These are phyloP conservation scores for Anoplius nigerrimus DNA, from an alignment of 2,888 invertebrate species.

Conservation along the genomic window DNA sequence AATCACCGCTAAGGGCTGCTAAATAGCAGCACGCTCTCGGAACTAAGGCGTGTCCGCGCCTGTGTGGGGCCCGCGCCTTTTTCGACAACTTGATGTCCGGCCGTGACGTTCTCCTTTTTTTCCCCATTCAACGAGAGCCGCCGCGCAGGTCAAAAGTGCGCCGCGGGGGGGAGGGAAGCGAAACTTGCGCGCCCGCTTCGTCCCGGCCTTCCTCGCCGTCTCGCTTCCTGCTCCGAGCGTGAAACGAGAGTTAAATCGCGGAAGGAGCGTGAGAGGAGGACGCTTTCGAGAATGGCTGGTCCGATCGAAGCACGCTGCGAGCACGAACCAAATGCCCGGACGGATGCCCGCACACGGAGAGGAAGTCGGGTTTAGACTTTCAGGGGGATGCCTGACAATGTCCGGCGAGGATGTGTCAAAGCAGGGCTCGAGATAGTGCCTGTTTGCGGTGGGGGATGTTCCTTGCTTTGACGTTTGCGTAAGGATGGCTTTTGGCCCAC, in stretches of 20 bases:
- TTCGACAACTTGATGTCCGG: slow-evolving; percentile 41
- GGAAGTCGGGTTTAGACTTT: too few relatives aligned
- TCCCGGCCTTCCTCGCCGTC: neutral
- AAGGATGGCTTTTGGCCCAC: too few relatives aligned
- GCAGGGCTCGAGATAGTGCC: too few relatives aligned
- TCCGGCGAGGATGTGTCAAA: too few relatives aligned
- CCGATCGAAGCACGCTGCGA: too few relatives aligned
- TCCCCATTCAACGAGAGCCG: slow-evolving; percentile 12
- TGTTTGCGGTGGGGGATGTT: too few relatives aligned
- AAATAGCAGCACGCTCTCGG: slow-evolving; percentile 64
- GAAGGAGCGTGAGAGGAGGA: neutral
- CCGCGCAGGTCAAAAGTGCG: slow-evolving; percentile 14
- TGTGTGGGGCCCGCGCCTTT: slow-evolving; percentile 26
- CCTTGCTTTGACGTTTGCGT: too few relatives aligned
- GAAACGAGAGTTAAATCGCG: slow-evolving; percentile 46
- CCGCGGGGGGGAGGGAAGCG: slow-evolving; percentile 7
- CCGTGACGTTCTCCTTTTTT: slow-evolving; percentile 24
- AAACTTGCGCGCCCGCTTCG: slow-evolving; percentile 6
- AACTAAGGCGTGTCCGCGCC: slow-evolving; percentile 15
- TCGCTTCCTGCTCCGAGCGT: slow-evolving; percentile 47
- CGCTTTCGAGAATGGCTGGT: too few relatives aligned
- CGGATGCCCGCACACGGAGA: too few relatives aligned
- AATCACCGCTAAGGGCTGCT: slow-evolving; percentile 74
- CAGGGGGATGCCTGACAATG: too few relatives aligned
- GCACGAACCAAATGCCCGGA: too few relatives aligned